Evolutionary conservation across 1,140 invertebrate species (phyloP).

Genomic region (Kradibia gibbosae): DNA sequence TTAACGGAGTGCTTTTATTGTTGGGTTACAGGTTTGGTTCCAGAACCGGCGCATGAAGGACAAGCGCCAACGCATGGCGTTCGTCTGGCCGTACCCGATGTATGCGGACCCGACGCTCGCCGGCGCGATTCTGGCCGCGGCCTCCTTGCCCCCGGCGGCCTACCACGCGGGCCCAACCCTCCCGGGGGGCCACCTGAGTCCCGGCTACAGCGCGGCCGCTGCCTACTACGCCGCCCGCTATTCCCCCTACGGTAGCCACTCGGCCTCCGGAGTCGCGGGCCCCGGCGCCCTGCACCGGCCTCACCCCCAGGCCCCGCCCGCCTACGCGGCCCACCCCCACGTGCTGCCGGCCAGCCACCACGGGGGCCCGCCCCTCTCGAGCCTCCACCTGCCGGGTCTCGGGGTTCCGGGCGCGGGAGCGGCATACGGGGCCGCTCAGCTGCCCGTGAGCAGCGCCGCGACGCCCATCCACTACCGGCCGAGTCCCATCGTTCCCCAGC

Average conservation of each 20-base stretch:
- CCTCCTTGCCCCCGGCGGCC: constrained; percentile 74
- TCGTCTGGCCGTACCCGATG: constrained; percentile 95
- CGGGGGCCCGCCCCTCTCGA: constrained; percentile 32
- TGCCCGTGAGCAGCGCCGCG: neutral
- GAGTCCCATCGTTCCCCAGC: constrained; percentile 51
- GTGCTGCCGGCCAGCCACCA: constrained; percentile 28
- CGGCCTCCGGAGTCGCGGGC: constrained; percentile 41
- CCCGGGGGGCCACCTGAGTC: constrained; percentile 59
- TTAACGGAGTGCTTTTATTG: constrained; percentile 25
- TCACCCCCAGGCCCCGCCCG: constrained; percentile 31
- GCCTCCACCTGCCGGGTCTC: constrained; percentile 10
- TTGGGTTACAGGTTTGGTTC: constrained; percentile 92
- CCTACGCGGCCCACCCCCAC: constrained; percentile 46
- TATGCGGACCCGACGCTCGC: constrained; percentile 94
- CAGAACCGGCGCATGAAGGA: constrained; percentile 99
- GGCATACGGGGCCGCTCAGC: neutral
- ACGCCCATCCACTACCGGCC: constrained; percentile 37
- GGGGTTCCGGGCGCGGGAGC: neutral
- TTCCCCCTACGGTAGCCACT: constrained; percentile 53
- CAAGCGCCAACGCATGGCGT: constrained; percentile 93
- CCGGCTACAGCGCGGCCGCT: constrained; percentile 56
- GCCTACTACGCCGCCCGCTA: constrained; percentile 55
- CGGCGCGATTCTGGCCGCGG: constrained; percentile 83
- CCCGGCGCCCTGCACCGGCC: constrained; percentile 42
- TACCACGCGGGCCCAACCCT: constrained; percentile 69